These are phyloP conservation scores for Anthopleura sola DNA, from an alignment of 64 coral and sea anemone species.

Conservation along the genomic window DNA sequence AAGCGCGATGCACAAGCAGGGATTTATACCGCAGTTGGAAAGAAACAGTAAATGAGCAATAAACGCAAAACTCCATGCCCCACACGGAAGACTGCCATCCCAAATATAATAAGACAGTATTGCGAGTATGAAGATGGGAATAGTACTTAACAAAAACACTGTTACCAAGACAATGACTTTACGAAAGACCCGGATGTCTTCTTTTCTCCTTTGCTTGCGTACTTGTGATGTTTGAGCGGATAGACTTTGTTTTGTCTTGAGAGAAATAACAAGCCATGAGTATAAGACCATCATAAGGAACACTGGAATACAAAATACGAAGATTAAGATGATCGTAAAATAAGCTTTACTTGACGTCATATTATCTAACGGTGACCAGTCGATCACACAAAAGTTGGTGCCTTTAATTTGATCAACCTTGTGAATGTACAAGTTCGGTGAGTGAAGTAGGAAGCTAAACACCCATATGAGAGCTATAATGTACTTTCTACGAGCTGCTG, in stretches of 20 bases:
- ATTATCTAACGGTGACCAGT: constrained; percentile 20
- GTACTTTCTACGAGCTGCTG: not conserved
- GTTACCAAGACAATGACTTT: constrained; percentile 1
- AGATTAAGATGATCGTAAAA: not conserved
- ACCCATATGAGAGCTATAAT: constrained; percentile 22
- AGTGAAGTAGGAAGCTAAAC: not conserved
- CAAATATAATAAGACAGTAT: not conserved
- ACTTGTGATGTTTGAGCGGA: not conserved
- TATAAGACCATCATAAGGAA: not conserved
- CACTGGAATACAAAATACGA: not conserved
- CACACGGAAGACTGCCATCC: constrained; percentile 4
- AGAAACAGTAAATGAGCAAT: constrained; percentile 1
- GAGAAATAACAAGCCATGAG: not conserved
- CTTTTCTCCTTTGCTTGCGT: not conserved
- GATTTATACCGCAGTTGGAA: constrained; percentile 7
- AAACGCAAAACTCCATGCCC: not conserved
- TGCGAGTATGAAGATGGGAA: not conserved
- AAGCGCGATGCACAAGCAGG: constrained; percentile 12
- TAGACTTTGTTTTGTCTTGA: not conserved
- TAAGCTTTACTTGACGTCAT: not conserved
- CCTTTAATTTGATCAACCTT: not conserved
- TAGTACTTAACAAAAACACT: not conserved
- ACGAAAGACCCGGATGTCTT: constrained; percentile 21
- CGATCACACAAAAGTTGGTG: not conserved
- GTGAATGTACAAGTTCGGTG: not conserved